A percentile compares a stretch with the other conserved stretches of the same genome.
Evolutionary conservation across 1,140 invertebrate species (phyloP).

Genomic region (Coptotermes formosanus): DNA sequence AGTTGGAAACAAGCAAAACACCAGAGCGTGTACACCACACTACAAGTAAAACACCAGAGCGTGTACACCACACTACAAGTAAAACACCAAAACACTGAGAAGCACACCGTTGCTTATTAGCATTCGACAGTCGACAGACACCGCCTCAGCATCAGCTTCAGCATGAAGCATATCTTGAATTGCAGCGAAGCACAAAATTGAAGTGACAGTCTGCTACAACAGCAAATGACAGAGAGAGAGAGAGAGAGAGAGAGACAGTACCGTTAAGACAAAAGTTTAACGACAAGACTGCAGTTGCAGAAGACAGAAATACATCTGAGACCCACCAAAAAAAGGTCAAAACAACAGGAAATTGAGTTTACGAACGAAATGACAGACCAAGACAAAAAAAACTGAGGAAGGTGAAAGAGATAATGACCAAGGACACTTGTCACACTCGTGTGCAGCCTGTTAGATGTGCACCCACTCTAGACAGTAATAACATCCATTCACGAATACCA

Average conservation of each 20-base stretch:
- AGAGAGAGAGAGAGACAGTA: constrained; percentile 76
- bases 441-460: neutral
- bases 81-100: no score
- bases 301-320: constrained; percentile 66
- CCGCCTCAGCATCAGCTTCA: no score
- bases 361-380: constrained; percentile 55
- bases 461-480: neutral
- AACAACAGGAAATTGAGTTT: constrained; percentile 64
- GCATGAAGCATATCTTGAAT: no score
- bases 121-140: no score
- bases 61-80: no score
- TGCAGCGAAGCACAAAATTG: neutral
- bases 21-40: no score
- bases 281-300: constrained; percentile 65
- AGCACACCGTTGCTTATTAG: no score
- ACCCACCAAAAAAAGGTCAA: constrained; percentile 63
- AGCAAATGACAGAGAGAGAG: constrained; percentile 72
- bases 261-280: constrained; percentile 70
- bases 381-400: constrained; percentile 52
- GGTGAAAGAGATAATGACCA: constrained; percentile 48
- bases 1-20: no score
- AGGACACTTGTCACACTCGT: constrained; percentile 38
- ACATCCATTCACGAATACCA: neutral
- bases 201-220: constrained; percentile 38
- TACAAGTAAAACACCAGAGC: no score